These are phyloP conservation scores for Sebastes paucispinis DNA, from an alignment of 2,797 vertebrate species.

Conservation along the genomic window DNA sequence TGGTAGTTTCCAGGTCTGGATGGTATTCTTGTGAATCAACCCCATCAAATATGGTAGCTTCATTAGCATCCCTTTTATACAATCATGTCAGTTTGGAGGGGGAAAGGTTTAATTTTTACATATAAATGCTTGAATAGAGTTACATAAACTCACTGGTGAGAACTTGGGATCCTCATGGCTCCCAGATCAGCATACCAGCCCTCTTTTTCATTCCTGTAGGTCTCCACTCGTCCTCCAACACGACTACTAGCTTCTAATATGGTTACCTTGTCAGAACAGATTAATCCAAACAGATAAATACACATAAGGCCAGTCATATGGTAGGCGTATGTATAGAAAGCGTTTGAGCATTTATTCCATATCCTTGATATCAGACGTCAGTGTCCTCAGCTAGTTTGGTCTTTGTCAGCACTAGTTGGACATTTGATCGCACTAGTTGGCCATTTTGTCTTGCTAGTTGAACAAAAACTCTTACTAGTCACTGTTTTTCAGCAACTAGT, in stretches of 20 bases:
- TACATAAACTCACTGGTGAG: conserved; percentile 69
- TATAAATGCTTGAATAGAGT: not conserved
- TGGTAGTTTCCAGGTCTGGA: not conserved
- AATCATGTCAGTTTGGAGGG: not conserved
- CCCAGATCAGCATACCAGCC: conserved; percentile 84
- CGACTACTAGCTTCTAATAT: conserved; percentile 76
- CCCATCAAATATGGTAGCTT: not conserved
- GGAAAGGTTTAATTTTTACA: too few species aligned
- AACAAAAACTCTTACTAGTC: too few species aligned
- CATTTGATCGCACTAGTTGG: too few species aligned
- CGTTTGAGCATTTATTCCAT: too few species aligned
- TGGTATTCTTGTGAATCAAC: not conserved
- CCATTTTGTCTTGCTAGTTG: too few species aligned
- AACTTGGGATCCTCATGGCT: conserved; percentile 84
- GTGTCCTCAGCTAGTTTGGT: too few species aligned
- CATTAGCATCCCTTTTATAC: not conserved
- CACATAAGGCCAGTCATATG: too few species aligned
- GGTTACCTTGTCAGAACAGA: conserved; percentile 69
- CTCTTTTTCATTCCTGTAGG: conserved; percentile 73
- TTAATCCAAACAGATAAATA: not conserved
- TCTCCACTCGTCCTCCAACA: conserved; percentile 82
- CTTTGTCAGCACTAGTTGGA: too few species aligned
- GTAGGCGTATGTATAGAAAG: too few species aligned
- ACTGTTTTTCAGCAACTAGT: too few species aligned
- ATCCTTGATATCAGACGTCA: too few species aligned